A percentile compares a stretch with the other conserved stretches of the same genome.
Conservation (phyloP, 2,113 vertebrate species). For the Spilogale gracilis region DNA sequence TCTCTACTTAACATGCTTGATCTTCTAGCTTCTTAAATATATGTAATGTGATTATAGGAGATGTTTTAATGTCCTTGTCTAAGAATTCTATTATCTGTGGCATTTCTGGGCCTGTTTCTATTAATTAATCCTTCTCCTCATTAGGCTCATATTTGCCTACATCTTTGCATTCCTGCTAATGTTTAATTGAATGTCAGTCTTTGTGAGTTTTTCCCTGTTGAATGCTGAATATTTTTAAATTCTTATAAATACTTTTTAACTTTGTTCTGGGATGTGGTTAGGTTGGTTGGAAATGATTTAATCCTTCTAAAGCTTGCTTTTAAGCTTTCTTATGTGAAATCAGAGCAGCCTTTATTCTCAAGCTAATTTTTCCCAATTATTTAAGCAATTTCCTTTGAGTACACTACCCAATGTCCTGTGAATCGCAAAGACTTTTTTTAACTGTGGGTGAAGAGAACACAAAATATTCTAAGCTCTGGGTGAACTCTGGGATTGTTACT, state of each 20-base stretch:
- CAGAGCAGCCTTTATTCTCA: background rate
- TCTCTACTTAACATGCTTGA: background rate
- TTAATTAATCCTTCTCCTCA: background rate
- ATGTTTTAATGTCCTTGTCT: background rate
- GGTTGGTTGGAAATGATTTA: background rate
- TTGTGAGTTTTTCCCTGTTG: background rate
- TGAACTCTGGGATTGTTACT: background rate
- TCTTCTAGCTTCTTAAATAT: background rate
- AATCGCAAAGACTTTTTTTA: background rate
- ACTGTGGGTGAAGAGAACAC: background rate
- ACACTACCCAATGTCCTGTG: background rate
- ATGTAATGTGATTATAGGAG: background rate
- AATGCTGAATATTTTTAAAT: background rate
- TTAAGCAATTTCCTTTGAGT: background rate
- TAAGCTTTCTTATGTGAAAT: background rate
- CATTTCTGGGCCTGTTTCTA: constrained; percentile 21
- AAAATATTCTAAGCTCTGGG: background rate
- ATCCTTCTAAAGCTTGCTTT: background rate
- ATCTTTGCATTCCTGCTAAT: background rate
- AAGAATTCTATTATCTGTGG: background rate
- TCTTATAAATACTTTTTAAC: constrained; percentile 28
- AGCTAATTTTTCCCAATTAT: background rate
- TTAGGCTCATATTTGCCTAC: background rate
- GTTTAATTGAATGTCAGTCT: background rate
- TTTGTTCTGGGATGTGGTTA: constrained; percentile 31